Evolutionary conservation across 2,888 invertebrate species (phyloP).

Genomic region (Rhyacophila evoluta): DNA sequence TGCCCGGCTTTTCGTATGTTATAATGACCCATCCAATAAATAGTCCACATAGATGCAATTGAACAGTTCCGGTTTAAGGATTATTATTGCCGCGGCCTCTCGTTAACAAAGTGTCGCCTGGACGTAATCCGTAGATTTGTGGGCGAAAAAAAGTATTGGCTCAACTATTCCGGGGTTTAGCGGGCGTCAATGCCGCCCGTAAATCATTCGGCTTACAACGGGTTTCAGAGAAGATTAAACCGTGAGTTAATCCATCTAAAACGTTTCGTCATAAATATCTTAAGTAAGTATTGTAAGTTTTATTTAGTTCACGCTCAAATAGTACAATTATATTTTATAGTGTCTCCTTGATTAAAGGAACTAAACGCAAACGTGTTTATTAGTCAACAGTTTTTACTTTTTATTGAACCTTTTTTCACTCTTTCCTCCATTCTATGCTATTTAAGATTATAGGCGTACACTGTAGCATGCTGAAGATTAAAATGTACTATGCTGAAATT

Average conservation of each 20-base stretch:
- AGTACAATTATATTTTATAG: too few relatives aligned
- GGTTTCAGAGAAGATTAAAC: slow-evolving; percentile 14
- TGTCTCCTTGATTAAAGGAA: too few relatives aligned
- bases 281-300: too few relatives aligned
- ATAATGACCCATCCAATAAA: neutral
- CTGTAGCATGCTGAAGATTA: too few relatives aligned
- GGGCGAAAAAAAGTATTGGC: slow-evolving; percentile 12
- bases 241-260: neutral
- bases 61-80: neutral
- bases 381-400: too few relatives aligned
- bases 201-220: slow-evolving; percentile 43
- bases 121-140: slow-evolving; percentile 16
- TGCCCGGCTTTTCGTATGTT: too few relatives aligned
- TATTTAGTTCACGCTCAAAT: too few relatives aligned
- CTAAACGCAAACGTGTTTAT: too few relatives aligned
- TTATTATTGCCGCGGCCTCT: neutral
- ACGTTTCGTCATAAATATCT: neutral
- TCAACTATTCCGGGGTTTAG: slow-evolving; percentile 30
- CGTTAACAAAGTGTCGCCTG: slow-evolving; percentile 12
- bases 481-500: too few relatives aligned
- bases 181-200: slow-evolving; percentile 35
- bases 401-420: too few relatives aligned
- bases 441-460: too few relatives aligned
- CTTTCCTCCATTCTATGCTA: too few relatives aligned
- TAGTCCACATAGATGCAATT: neutral